These are phyloP conservation scores for Rhagonycha fulva DNA, from an alignment of 2,888 invertebrate genomes.

Conservation along the genomic window DNA sequence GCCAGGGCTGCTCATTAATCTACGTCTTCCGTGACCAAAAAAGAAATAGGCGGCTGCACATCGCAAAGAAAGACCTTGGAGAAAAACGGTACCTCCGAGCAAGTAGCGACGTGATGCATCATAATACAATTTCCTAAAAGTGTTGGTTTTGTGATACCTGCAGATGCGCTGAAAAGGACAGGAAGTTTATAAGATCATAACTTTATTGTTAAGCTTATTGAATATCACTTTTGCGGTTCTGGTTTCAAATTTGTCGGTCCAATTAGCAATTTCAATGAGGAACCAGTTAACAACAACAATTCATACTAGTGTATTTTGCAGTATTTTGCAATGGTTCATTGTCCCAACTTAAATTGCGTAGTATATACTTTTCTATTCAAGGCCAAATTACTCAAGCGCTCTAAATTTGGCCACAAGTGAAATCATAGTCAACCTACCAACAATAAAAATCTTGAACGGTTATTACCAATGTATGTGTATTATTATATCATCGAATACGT, in stretches of 20 bases:
- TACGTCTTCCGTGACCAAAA: not conserved
- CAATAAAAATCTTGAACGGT: not conserved
- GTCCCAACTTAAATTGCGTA: constrained; percentile 29
- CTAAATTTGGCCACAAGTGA: constrained; percentile 23
- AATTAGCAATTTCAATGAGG: constrained; percentile 30
- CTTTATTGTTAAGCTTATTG: not conserved
- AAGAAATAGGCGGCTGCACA: not conserved
- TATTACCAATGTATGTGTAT: not conserved
- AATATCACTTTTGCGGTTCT: constrained; percentile 1
- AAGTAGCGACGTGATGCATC: not conserved
- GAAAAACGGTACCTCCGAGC: not conserved
- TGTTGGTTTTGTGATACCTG: not conserved
- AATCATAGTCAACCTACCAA: not conserved
- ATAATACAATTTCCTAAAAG: not conserved
- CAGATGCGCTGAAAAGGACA: not conserved
- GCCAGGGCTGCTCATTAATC: not conserved
- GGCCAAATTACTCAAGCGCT: constrained; percentile 22
- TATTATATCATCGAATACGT: not conserved
- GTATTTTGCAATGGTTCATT: constrained; percentile 32
- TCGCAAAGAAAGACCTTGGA: not conserved
- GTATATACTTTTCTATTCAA: constrained; percentile 27
- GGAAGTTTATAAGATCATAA: not conserved
- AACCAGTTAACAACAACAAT: constrained; percentile 18
- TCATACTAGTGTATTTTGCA: constrained; percentile 20
- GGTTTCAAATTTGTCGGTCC: constrained; percentile 4